Conservation (phyloP, 1,140 invertebrate species). For the Stegodyphus dumicola region DNA sequence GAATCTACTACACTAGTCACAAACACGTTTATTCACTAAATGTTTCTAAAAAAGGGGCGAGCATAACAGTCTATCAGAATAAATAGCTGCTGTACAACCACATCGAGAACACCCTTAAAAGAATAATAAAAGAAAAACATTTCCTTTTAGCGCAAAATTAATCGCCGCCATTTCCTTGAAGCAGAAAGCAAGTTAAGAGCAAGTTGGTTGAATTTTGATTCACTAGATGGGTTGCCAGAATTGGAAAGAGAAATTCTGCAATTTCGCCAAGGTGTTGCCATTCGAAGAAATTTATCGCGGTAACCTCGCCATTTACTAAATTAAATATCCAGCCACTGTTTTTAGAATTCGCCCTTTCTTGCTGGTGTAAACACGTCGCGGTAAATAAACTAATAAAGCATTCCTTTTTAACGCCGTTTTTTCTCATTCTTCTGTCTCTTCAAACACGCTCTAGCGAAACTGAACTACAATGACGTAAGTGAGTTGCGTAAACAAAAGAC, state of each 20-base stretch:
- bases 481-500: too few species aligned
- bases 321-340: too few species aligned
- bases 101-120: constrained; percentile 1
- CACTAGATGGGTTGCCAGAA: constrained; percentile 24
- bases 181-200: constrained; percentile 34
- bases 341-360: too few species aligned
- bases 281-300: not conserved
- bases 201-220: constrained; percentile 56
- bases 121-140: constrained; percentile 31
- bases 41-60: not conserved
- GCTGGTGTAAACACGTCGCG: too few species aligned
- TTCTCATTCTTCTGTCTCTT: too few species aligned
- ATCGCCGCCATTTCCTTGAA: constrained; percentile 52
- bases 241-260: not conserved
- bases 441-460: too few species aligned
- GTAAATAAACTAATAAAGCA: too few species aligned
- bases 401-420: too few species aligned
- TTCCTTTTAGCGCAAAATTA: constrained; percentile 55
- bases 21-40: not conserved
- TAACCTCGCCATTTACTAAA: not conserved
- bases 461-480: too few species aligned
- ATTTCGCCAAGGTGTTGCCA: constrained; percentile 11
- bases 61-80: constrained; percentile 10
- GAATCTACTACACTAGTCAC: not conserved
- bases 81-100: constrained; percentile 11